These are phyloP conservation scores for Lycopodina hypogea DNA, from an alignment of 37 sponge, comb jelly and placozoan species.

Conservation along the genomic window DNA sequence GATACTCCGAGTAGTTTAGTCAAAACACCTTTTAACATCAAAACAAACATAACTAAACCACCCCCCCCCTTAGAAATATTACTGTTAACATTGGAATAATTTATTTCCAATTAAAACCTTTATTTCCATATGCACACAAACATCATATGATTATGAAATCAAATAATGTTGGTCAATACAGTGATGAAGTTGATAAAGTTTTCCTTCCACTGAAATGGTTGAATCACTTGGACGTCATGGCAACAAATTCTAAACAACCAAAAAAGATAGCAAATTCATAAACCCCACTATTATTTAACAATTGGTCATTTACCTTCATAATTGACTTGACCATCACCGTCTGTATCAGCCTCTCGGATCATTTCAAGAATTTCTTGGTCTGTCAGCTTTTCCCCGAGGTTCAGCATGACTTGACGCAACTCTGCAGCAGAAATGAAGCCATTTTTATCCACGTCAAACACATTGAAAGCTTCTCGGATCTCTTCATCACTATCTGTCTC, in stretches of 20 bases:
- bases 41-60: too few relatives aligned
- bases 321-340: conserved; percentile 99
- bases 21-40: too few relatives aligned
- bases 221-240: neutral
- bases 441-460: conserved; percentile 99
- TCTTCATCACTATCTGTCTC: conserved; percentile 98
- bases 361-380: conserved; percentile 99
- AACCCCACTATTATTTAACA: neutral
- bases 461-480: conserved; percentile 95
- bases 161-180: too few relatives aligned
- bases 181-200: too few relatives aligned
- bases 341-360: conserved; percentile 99
- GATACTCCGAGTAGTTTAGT: too few relatives aligned
- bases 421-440: conserved; percentile 98
- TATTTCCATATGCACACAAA: too few relatives aligned
- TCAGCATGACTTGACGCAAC: conserved; percentile 98
- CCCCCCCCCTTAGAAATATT: too few relatives aligned
- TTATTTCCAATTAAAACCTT: too few relatives aligned
- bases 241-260: conserved; percentile 14
- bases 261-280: neutral
- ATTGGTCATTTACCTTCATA: conserved; percentile 73
- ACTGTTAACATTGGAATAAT: too few relatives aligned
- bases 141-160: too few relatives aligned
- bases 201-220: neutral
- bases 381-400: conserved; percentile 98